Conservation (phyloP, 1,140 invertebrate species). For the Charaxes varanes region DNA sequence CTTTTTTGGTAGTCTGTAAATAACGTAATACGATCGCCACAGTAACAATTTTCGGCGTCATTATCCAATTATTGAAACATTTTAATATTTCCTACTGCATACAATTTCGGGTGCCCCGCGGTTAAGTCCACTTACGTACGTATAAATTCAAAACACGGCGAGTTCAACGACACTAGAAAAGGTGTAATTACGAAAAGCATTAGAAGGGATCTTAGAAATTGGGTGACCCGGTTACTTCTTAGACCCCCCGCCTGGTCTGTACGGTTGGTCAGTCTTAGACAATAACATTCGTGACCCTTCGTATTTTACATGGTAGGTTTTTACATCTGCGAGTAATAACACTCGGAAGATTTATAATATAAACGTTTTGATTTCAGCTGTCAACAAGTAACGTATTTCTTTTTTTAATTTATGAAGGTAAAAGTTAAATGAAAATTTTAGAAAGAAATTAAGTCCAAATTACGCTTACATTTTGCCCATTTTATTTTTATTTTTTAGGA, state of each 20-base stretch:
- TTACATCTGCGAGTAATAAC: constrained; percentile 36
- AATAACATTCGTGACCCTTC: constrained; percentile 28
- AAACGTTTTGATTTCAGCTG: constrained; percentile 12
- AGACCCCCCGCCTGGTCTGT: constrained; percentile 40
- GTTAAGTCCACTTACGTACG: constrained; percentile 54
- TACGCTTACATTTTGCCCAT: too few species aligned
- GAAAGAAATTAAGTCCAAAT: too few species aligned
- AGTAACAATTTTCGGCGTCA: constrained; percentile 22
- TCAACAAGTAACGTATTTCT: too few species aligned
- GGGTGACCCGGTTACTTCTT: constrained; percentile 55
- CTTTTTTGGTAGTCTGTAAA: too few species aligned
- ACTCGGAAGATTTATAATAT: constrained; percentile 23
- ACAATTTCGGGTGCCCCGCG: constrained; percentile 46
- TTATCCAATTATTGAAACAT: constrained; percentile 40
- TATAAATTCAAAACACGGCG: constrained; percentile 37
- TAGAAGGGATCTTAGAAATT: constrained; percentile 54
- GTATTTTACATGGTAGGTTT: constrained; percentile 20
- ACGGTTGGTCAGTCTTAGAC: constrained; percentile 67
- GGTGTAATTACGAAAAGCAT: constrained; percentile 58
- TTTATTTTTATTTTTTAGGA: too few species aligned
- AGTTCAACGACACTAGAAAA: constrained; percentile 63
- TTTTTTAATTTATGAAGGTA: too few species aligned
- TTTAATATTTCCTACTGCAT: constrained; percentile 29
- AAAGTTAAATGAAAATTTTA: too few species aligned
- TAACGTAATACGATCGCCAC: constrained; percentile 13